Conservation (phyloP, 2,888 invertebrate genomes). For the Brenthis daphne region DNA sequence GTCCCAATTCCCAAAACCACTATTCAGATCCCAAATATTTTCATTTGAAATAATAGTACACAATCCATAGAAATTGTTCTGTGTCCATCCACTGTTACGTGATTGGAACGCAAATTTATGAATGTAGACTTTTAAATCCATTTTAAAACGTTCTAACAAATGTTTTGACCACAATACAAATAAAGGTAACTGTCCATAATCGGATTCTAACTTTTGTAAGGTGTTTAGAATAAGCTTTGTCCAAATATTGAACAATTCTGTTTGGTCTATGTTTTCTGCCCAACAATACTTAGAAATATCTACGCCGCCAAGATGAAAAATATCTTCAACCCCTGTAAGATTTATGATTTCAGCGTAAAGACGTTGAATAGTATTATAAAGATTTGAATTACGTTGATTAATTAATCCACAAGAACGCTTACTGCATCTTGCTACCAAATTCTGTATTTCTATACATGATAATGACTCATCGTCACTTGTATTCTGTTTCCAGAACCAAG, state of each 20-base stretch:
- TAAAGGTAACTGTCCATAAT: constrained; percentile 67
- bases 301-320: constrained; percentile 90
- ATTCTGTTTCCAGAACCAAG: constrained; percentile 89
- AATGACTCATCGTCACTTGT: constrained; percentile 86
- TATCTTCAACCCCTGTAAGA: constrained; percentile 87
- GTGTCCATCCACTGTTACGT: constrained; percentile 86
- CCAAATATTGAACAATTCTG: constrained; percentile 86
- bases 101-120: constrained; percentile 67
- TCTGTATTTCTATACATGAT: constrained; percentile 85
- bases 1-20: constrained; percentile 90
- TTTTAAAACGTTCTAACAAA: constrained; percentile 51
- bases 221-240: constrained; percentile 86
- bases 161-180: constrained; percentile 61
- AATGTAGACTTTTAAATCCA: constrained; percentile 53
- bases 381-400: constrained; percentile 87
- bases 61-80: constrained; percentile 77
- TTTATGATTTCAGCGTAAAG: constrained; percentile 88
- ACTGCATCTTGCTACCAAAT: constrained; percentile 63
- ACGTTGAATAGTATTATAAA: constrained; percentile 86
- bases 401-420: constrained; percentile 85
- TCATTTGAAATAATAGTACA: constrained; percentile 90
- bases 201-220: constrained; percentile 79
- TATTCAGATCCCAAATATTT: constrained; percentile 92
- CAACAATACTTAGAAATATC: constrained; percentile 89
- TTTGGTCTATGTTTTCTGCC: constrained; percentile 84